Evolutionary conservation across 1,140 invertebrate genomes (phyloP), one percentile per base, ranked within the genome.

Genomic region (Aphis craccivora): DNA sequence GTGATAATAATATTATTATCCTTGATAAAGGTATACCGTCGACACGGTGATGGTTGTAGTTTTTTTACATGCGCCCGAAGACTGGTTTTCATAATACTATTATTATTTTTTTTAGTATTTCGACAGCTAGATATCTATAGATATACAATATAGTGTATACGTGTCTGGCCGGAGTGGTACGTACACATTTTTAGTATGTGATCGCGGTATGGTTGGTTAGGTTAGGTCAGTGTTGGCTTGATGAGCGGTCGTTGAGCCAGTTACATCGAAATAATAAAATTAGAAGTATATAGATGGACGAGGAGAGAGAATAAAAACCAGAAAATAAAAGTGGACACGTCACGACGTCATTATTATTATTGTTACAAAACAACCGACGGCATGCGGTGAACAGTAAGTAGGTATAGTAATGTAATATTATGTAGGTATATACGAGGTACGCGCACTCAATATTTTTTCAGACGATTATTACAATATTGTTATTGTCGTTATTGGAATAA

Each of bases 311-410:
- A 76, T 76, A n/a, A 76, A 76, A 76, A 76, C 60, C 60, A 76
- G 60, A 76, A 76, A 76, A 76, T 76, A 76, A 76, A 76, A 76
- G 60, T 76, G 60, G 60, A n/a, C 60, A n/a, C n/a, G 60, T 76
- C 30, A n/a, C 60, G 60, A 76, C 60, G 30, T 76, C 60, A 76
- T 76, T 76, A 76, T n/a, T 76, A 76, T 76, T 35, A n/a, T 67
- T 30, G 20, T 30, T 60, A 60, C 30, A 18, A 14, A 76, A n/a
- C 60, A n/a, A 76, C 60, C 60, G 55, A 60, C 55, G 60, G n/a
- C 60, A 14, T 76, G n/a, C 60, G 60, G 60, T 76, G 60, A 35
- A n/a, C 60, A 51, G 48, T 51, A 51, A 51, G 48, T 48, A 48
- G 7, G 11, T 45, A 45, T 51, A 51, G 18, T 51, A 51, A 51